Evolutionary conservation across 2,797 vertebrate genomes (phyloP), one percentile per base, ranked within the genome.

Genomic region (Coracias cyanogaster): DNA sequence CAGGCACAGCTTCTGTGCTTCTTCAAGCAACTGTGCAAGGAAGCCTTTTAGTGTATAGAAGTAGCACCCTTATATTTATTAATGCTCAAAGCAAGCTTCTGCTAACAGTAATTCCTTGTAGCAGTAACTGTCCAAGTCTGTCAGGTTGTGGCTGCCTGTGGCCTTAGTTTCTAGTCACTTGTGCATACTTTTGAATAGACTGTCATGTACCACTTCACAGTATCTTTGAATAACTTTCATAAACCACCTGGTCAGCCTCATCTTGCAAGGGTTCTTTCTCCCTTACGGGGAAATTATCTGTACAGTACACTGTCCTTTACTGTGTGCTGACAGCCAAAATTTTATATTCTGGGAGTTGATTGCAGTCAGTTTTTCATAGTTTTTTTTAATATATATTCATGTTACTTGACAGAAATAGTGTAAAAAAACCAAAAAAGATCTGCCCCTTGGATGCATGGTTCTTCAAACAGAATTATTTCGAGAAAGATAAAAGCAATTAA

Each of bases 361-460:
- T 62, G 1, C 10, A 71, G 4, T 28, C 0, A 52, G 7, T 5
- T 70, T 25, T 71, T 58, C 3, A 4, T 6, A 9, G 16, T n/a
- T 11, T 26, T 64, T 69, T 24, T 0, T 17, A 21, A 58, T 54
- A 3, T 45, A 20, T 48, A 83, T 35, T 64, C 6, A 31, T 33
- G 4, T 78, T 61, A 29, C 48, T 45, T 7, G 72, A 37, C 21
- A 80, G 55, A 87, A 82, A 31, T 17, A 0, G 2, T 43, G 9
- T 35, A 13, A 71, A 45, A 33, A 77, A 41, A 64, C n/a, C n/a
- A 48, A 48, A 48, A 48, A 22, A 48, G 24, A 46, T 54, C 22
- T 58, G 16, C 2, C 16, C 2, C 4, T 28, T 18, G 8, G 25
- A 8, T 2, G 8, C 4, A 43, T 35, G 1, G 25, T 8, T 2